A percentile compares a stretch with the other conserved stretches of the same genome.
Evolutionary conservation across 2,113 vertebrate genomes (phyloP).

Genomic region (Ammodytes dubius): DNA sequence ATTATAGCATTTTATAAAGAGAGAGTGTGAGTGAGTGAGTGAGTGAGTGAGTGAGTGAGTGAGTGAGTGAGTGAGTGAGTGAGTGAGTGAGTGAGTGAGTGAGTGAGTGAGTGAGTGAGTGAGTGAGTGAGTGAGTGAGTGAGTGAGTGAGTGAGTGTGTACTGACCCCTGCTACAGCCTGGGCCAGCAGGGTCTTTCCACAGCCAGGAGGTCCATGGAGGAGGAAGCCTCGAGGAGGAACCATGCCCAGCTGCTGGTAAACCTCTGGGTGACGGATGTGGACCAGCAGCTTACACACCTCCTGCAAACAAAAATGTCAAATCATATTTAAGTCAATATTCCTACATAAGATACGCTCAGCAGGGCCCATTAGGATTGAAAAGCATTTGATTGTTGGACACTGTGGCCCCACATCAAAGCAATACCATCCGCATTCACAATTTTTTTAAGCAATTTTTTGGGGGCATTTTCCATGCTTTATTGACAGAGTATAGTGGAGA

Average conservation of each 20-base stretch:
- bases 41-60: too few species aligned
- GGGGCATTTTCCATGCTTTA: too few species aligned
- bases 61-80: too few species aligned
- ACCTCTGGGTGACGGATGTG: slow-evolving; percentile 95
- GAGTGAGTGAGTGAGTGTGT: not conserved
- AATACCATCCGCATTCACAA: not conserved
- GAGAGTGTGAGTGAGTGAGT: too few species aligned
- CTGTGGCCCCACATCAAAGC: not conserved
- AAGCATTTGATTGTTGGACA: not conserved
- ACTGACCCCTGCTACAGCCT: slow-evolving; percentile 96
- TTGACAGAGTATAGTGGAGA: too few species aligned
- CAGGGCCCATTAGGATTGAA: not conserved
- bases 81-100: too few species aligned
- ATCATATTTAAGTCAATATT: not conserved
- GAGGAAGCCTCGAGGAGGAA: slow-evolving; percentile 93
- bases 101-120: too few species aligned
- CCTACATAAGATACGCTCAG: not conserved
- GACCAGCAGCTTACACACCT: slow-evolving; percentile 94
- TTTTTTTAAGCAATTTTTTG: too few species aligned
- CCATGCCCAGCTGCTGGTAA: slow-evolving; percentile 91
- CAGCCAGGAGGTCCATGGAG: slow-evolving; percentile 96
- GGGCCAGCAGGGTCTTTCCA: slow-evolving; percentile 95
- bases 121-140: too few species aligned
- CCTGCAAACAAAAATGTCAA: slow-evolving; percentile 79
- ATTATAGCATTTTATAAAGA: too few species aligned